Conservation (phyloP, 2,797 vertebrate species). For the Paguma larvata region DNA sequence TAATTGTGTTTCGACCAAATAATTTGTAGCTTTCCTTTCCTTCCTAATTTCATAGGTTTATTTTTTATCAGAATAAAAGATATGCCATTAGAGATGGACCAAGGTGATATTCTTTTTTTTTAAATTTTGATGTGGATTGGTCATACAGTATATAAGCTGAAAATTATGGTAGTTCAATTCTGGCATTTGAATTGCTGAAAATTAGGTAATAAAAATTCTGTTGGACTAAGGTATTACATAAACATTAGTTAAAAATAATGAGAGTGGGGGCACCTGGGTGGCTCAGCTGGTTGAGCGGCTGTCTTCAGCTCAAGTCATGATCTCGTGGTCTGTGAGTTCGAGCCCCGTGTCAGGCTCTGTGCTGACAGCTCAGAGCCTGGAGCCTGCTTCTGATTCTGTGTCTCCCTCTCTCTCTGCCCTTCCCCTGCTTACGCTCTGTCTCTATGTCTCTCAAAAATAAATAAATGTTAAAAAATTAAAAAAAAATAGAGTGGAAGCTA, state of each 20-base stretch:
- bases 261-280: neutral
- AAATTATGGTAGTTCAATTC: neutral
- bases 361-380: too few species aligned
- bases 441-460: too few species aligned
- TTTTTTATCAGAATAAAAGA: neutral
- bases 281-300: too few species aligned
- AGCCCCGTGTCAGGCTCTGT: too few species aligned
- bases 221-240: neutral
- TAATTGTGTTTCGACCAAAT: neutral
- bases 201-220: neutral
- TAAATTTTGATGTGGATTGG: neutral
- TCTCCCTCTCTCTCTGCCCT: too few species aligned
- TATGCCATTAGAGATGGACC: neutral
- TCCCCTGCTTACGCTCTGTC: too few species aligned
- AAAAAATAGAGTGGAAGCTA: neutral
- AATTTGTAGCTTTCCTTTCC: neutral
- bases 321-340: too few species aligned
- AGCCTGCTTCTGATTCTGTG: too few species aligned
- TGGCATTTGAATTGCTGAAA: neutral
- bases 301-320: too few species aligned
- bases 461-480: too few species aligned
- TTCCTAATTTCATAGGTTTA: neutral
- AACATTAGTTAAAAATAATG: neutral
- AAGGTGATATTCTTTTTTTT: neutral
- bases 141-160: neutral